Percentiles rank a stretch among this genome's conserved stretches.
These are phyloP conservation scores for Litoditis marina DNA, from an alignment of 2,888 invertebrate genomes.

Conservation along the genomic window DNA sequence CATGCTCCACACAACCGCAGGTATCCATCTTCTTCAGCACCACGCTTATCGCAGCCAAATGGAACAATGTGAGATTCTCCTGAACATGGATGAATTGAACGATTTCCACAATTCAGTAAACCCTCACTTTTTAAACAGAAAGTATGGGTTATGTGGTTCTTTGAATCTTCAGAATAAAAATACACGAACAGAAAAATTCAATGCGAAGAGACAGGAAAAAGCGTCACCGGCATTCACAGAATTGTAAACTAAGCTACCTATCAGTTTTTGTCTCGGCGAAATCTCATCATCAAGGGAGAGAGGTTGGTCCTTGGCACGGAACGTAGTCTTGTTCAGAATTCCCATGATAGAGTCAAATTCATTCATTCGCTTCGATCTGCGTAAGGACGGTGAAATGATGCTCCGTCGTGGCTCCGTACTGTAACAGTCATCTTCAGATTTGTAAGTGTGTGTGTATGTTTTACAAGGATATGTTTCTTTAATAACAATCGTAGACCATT, in stretches of 20 bases:
- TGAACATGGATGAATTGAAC: slow-evolving; percentile 10
- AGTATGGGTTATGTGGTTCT: neutral
- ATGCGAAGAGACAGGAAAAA: neutral
- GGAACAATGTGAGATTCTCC: slow-evolving; percentile 61
- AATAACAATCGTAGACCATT: no score
- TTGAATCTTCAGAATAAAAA: neutral
- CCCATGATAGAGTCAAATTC: slow-evolving; percentile 22
- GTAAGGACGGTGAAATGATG: slow-evolving; percentile 52
- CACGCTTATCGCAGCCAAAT: slow-evolving; percentile 61
- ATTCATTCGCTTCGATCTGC: slow-evolving; percentile 31
- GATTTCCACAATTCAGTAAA: no score
- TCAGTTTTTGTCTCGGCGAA: slow-evolving; percentile 37
- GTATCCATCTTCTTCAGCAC: slow-evolving; percentile 61
- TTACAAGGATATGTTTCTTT: no score
- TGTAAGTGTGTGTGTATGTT: no score
- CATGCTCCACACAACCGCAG: slow-evolving; percentile 61
- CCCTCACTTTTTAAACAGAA: no score
- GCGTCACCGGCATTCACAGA: no score
- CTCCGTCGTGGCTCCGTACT: slow-evolving; percentile 51
- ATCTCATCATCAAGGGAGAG: slow-evolving; percentile 35
- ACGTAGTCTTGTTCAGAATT: slow-evolving; percentile 6
- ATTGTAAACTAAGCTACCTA: slow-evolving; percentile 22
- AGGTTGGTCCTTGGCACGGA: slow-evolving; percentile 27
- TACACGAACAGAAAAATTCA: neutral
- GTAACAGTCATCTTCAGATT: slow-evolving; percentile 10